Percentiles rank a stretch among this genome's conserved stretches.
phyloP scores from a whole-genome alignment of 1,140 invertebrate species.

The Apolygus lucorum region DNA sequence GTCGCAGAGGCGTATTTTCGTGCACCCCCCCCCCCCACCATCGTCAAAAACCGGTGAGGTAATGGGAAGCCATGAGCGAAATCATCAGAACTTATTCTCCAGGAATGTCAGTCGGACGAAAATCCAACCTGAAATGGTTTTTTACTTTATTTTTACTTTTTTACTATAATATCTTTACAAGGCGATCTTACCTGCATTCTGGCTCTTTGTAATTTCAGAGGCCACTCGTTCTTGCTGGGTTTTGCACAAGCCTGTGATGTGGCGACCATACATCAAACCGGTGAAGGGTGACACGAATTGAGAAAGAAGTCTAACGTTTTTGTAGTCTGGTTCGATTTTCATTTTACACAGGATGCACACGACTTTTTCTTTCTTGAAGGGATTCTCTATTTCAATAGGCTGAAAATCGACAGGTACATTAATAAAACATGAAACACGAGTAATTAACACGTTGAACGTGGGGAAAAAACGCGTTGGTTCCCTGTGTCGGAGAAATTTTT shows the following conservation, averaged over 20 bases:
- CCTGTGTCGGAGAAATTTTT: no score
- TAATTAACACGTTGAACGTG: no score
- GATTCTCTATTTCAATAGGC: constrained; percentile 60
- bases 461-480: no score
- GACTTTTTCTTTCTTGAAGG: constrained; percentile 62
- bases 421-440: neutral
- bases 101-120: no score
- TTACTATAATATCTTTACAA: no score
- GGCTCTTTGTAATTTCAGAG: constrained; percentile 60
- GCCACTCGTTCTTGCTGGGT: constrained; percentile 61
- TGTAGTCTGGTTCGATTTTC: constrained; percentile 78
- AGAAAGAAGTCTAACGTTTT: constrained; percentile 81
- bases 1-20: no score
- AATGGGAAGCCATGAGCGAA: no score
- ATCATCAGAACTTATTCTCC: no score
- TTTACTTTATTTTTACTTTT: no score
- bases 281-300: constrained; percentile 94
- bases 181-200: constrained; percentile 51
- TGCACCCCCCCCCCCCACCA: no score
- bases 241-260: constrained; percentile 83
- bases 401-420: constrained; percentile 24
- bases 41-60: no score
- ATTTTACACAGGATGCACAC: constrained; percentile 82
- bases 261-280: constrained; percentile 77
- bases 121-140: no score